Percentiles rank a stretch among this genome's conserved stretches.
Conservation (phyloP, 2,797 vertebrate species). For the Hydrophis major region DNA sequence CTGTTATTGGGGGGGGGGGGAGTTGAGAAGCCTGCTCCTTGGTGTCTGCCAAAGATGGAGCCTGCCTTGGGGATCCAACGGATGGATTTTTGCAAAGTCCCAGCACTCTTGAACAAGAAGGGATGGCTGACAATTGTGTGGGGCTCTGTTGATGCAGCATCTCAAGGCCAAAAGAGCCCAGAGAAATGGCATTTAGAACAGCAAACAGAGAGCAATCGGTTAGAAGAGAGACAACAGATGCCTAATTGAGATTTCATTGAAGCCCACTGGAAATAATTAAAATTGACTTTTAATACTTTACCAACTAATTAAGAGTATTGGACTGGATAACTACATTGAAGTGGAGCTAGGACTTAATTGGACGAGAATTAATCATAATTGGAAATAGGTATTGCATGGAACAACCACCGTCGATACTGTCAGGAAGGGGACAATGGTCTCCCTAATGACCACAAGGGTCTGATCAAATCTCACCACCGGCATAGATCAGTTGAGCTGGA, state of each 20-base stretch:
- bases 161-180: background rate
- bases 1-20: background rate
- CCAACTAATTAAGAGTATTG: slow-evolving; percentile 65
- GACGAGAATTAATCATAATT: slow-evolving; percentile 41
- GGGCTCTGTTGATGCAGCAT: background rate
- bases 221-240: background rate
- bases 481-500: background rate
- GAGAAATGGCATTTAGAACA: accelerated
- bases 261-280: slow-evolving; percentile 65
- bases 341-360: slow-evolving; percentile 60
- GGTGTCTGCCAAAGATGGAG: background rate
- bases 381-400: slow-evolving; percentile 25
- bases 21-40: background rate
- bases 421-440: background rate
- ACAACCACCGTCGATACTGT: background rate
- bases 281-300: slow-evolving; percentile 64
- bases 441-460: background rate
- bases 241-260: slow-evolving; percentile 59
- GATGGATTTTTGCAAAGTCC: background rate
- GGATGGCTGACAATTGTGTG: background rate
- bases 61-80: background rate
- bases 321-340: slow-evolving; percentile 57
- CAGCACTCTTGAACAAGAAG: background rate
- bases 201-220: background rate
- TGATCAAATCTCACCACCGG: too few relatives aligned